phyloP scores from a whole-genome alignment of 2,888 invertebrate species.

The Steinernema scapterisci region DNA sequence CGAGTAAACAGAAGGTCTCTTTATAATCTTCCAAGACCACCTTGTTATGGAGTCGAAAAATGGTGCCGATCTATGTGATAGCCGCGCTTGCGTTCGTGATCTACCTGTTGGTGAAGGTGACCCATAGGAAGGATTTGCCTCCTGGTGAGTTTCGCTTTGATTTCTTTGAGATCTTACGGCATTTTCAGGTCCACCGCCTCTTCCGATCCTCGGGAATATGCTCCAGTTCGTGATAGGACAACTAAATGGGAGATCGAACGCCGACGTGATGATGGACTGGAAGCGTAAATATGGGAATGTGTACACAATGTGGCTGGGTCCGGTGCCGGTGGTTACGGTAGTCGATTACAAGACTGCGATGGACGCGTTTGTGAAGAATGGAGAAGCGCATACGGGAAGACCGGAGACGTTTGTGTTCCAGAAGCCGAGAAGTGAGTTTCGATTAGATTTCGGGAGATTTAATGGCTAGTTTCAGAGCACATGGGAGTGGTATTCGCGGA shows the following conservation, averaged over 20 bases:
- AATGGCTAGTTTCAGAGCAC: not conserved
- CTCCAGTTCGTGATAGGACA: not conserved
- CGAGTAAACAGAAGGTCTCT: too few species aligned
- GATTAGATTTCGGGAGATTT: too few species aligned
- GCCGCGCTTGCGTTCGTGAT: not conserved
- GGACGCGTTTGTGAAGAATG: slow-evolving; percentile 16
- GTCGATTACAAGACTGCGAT: slow-evolving; percentile 2
- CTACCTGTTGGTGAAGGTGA: not conserved
- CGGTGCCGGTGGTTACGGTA: not conserved
- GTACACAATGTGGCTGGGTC: not conserved
- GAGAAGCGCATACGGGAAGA: not conserved
- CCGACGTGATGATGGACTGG: not conserved
- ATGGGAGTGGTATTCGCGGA: not conserved
- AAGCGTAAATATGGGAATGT: slow-evolving; percentile 1
- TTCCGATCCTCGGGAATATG: not conserved
- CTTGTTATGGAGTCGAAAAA: not conserved
- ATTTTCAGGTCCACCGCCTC: slow-evolving; percentile 5
- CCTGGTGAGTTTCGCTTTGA: not conserved
- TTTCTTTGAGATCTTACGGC: not conserved
- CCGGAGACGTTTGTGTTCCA: not conserved
- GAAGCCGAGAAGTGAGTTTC: not conserved
- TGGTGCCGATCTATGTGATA: not conserved
- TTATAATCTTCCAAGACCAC: too few species aligned
- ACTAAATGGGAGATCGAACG: not conserved
- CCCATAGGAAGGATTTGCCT: not conserved